Conservation (phyloP, 30 jellyfish, hydroid and myxozoan species). For the Hydra vulgaris region DNA sequence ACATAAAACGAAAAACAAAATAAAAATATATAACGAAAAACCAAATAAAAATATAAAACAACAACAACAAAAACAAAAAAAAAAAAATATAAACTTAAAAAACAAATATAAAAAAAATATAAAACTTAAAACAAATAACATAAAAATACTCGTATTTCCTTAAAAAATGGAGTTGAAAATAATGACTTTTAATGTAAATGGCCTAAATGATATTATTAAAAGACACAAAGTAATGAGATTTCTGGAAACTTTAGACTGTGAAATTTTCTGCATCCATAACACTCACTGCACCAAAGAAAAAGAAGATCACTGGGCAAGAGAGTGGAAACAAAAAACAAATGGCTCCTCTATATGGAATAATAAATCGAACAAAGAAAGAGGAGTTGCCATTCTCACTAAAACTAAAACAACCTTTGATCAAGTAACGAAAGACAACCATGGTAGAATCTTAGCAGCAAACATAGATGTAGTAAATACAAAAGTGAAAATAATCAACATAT, state of each 20-base stretch:
- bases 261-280: background rate
- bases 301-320: background rate
- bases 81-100: too few species aligned
- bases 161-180: background rate
- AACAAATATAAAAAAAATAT: too few species aligned
- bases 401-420: background rate
- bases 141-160: background rate
- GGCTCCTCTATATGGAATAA: background rate
- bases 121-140: too few species aligned
- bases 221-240: background rate
- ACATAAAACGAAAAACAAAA: too few species aligned
- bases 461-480: too few species aligned
- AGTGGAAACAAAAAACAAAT: background rate
- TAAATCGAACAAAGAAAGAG: background rate
- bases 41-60: too few species aligned
- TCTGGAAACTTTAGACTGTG: background rate
- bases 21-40: too few species aligned
- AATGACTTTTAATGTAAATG: background rate
- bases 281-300: background rate
- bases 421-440: background rate
- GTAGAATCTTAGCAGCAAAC: background rate
- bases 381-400: background rate
- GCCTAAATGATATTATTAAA: background rate
- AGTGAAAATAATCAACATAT: background rate
- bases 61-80: too few species aligned